Evolutionary conservation across 2,888 invertebrate species (phyloP), one percentile per base, ranked within the genome.

Genomic region (Coelopa pilipes): DNA sequence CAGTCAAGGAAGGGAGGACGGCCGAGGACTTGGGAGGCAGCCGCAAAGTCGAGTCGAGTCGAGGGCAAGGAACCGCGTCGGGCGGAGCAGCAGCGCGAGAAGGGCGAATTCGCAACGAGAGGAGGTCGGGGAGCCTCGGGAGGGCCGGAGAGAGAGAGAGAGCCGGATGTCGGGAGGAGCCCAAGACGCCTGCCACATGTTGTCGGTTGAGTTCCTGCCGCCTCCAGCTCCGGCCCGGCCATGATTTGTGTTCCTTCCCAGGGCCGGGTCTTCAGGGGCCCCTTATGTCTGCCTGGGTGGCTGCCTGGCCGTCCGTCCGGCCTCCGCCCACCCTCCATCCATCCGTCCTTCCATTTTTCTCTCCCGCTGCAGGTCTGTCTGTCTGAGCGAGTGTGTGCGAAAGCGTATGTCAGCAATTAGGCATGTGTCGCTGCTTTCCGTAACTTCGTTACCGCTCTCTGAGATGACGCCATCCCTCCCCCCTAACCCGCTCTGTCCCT

Each of bases 401-500:
- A 21, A 12, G 21, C 21, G 24, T 24, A 13, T 24, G 24, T 24
- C 60, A 62, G n/a, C 62, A 62, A 62, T 62, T 62, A 62, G 62
- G 34, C 24, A 62, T 62, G 62, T 62, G 62, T 9, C 62, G 24
- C 62, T 21, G 24, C 62, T 62, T 62, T 45, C 24, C 50, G 45
- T 65, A 65, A 65, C 66, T 66, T 66, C 24, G 50, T 66, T 66
- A 66, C 49, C n/a, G n/a, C 53, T 53, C n/a, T 53, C n/a, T 53
- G 53, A 53, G 13, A 5, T 53, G n/a, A 53, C 53, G 34, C 34
- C 34, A 34, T 34, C 34, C 34, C 34, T 34, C 34, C 34, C 34
- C 34, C n/a, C n/a, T n/a, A n/a, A n/a, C n/a, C n/a, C n/a, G n/a
- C n/a, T n/a, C n/a, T n/a, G n/a, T n/a, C n/a, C n/a, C n/a, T n/a